These are phyloP conservation scores for Amblyjoppa proteus DNA, from an alignment of 2,888 invertebrate genomes.

Conservation along the genomic window DNA sequence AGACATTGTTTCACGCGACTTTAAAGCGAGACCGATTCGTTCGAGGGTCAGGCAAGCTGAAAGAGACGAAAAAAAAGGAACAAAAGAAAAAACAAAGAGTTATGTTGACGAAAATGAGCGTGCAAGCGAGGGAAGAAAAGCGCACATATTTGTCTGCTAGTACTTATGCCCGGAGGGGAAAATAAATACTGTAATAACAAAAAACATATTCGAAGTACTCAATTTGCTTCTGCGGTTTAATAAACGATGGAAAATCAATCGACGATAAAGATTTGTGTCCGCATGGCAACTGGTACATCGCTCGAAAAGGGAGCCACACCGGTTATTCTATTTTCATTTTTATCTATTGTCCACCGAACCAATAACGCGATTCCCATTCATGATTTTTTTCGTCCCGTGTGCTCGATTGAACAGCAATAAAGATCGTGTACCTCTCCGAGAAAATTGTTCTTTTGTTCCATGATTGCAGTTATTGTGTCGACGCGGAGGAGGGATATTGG, in stretches of 20 bases:
- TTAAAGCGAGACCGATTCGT: constrained; percentile 68
- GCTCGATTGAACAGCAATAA: constrained; percentile 23
- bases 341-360: constrained; percentile 24
- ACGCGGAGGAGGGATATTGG: constrained; percentile 1
- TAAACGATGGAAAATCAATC: constrained; percentile 40
- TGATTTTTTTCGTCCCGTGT: neutral
- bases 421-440: constrained; percentile 3
- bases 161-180: constrained; percentile 4
- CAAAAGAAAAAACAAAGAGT: neutral
- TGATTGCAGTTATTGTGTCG: constrained; percentile 15
- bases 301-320: neutral
- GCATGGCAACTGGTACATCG: neutral
- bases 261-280: constrained; percentile 2
- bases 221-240: constrained; percentile 17
- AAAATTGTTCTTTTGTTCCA: constrained; percentile 40
- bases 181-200: constrained; percentile 17
- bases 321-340: constrained; percentile 37
- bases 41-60: constrained; percentile 57
- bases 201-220: constrained; percentile 14
- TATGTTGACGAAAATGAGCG: constrained; percentile 1
- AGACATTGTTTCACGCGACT: constrained; percentile 71
- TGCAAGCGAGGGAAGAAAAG: neutral
- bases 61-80: constrained; percentile 30
- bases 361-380: constrained; percentile 36
- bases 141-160: constrained; percentile 1